Base-by-base conservation (phyloP, 2,888 invertebrate genomes). In the Cryptocheilus praepositus region DNA sequence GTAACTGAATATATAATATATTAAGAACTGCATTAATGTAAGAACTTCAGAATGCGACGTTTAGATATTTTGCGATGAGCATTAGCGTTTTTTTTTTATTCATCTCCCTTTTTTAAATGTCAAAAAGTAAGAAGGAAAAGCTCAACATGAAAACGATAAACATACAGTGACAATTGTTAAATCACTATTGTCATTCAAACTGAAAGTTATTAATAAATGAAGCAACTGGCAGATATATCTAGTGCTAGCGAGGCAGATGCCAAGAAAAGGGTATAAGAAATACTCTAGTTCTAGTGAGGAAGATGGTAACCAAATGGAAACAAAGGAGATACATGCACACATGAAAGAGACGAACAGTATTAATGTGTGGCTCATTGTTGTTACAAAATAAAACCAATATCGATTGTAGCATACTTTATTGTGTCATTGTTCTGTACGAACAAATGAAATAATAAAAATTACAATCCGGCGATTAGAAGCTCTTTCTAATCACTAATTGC, bases 131-230 rank as follows among this genome's bases (percentile, higher is more conserved):
- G 18, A n/a, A n/a, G 36, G 60, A 44, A n/a, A 62, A 73, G 71
- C 77, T 75, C 75, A 68, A 77, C 53, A 56, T 70, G 68, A 53
- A 64, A 70, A 49, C 64, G 66, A 66, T 64, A 60, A 64, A 64
- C 66, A 62, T 65, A 75, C 67, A 64, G 55, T 73, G 77, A 82
- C 67, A 72, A 67, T 80, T 76, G 70, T 81, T 81, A 76, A 80
- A 79, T 79, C 75, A 79, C 76, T 81, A 81, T 83, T 82, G 80
- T 81, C 77, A 83, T 82, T 81, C 74, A 81, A 82, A 79, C 70
- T 73, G 67, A 81, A 79, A 67, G 77, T 73, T 71, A 81, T 77
- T 61, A 82, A 83, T 81, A 80, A 84, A 79, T 51, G 55, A 59
- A 74, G 68, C 61, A 76, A 58, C 76, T 82, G 83, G 79, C 80